Conservation (phyloP, 2,888 invertebrate genomes). For the Hecatera dysodea region DNA sequence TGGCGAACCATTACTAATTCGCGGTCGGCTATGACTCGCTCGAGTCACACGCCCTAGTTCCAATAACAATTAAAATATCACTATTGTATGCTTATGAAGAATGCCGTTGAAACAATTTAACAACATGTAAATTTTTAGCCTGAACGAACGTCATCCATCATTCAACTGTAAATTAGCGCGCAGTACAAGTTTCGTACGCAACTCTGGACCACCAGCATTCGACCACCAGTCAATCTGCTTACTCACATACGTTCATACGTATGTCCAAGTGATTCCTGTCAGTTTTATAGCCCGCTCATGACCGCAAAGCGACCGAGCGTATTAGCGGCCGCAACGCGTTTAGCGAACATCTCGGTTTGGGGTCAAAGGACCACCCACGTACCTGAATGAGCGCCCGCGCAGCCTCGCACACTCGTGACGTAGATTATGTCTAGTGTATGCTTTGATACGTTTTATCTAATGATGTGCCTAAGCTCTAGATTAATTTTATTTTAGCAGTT, state of each 20-base stretch:
- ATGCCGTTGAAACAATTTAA: not conserved
- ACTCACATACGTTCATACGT: not conserved
- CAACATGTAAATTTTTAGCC: not conserved
- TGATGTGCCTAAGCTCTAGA: not conserved
- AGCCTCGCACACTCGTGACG: not conserved
- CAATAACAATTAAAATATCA: not conserved
- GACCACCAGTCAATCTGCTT: not conserved
- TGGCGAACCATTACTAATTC: constrained; percentile 18
- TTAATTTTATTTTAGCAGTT: too few relatives aligned
- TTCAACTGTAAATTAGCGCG: not conserved
- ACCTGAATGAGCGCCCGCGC: constrained; percentile 56
- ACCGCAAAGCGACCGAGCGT: constrained; percentile 43
- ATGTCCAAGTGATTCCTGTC: constrained; percentile 12
- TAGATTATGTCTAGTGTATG: constrained; percentile 6
- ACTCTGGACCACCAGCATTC: not conserved
- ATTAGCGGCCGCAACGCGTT: constrained; percentile 30
- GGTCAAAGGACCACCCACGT: constrained; percentile 62
- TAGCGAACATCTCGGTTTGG: constrained; percentile 46
- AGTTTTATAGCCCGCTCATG: constrained; percentile 25
- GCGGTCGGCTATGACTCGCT: constrained; percentile 34
- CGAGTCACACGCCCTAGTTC: constrained; percentile 52
- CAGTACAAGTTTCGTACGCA: not conserved
- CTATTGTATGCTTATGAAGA: constrained; percentile 18
- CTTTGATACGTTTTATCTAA: not conserved
- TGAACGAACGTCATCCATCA: not conserved